Base-by-base conservation (phyloP, 2,888 invertebrate genomes). In the Sesia apiformis region DNA sequence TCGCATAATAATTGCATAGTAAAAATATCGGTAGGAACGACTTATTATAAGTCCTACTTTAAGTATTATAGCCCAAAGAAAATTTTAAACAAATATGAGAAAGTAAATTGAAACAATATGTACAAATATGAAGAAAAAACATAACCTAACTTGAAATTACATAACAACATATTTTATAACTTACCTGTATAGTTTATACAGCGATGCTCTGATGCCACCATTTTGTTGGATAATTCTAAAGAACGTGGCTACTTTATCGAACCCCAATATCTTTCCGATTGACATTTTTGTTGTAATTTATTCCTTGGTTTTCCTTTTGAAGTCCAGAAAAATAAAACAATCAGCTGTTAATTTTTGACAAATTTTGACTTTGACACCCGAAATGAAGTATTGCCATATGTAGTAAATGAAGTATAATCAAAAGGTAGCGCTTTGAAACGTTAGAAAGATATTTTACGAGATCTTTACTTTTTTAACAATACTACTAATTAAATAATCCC, bases 141-240 rank as follows among this genome's bases (percentile, higher is more conserved):
- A 54, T 59, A 60, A 59, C 62, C 60, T 60, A 53, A 43, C 55
- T 55, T 56, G 55, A 56, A 59, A 83, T 87, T 87, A 87, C 78
- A 86, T 87, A 86, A 86, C 76, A 67, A 60, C 53, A 62, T 57
- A 56, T 62, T 57, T 53, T 49, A n/a, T 46, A 23, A 58, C 69
- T 80, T 86, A 96, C 97, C 95, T 93, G 83, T 91, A 96, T 0
- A 95, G 61, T 81, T 94, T 95, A 57, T 89, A 90, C 53, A 94
- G 67, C 0, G 93, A 92, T 3, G 89, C 92, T 40, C 90, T 81
- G 4, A 95, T 74, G 1, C 97, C 97, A 51, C 96, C 96, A 78
- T 94, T 93, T 55, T 93, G 91, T 60, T 91, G 91, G 57, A 97
- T 82, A 40, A 94, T 93, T 60, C 85, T 90, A 53, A 93, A 91